These are phyloP conservation scores for Aptenodytes forsteri DNA, from an alignment of 2,113 vertebrate species.

Conservation along the genomic window DNA sequence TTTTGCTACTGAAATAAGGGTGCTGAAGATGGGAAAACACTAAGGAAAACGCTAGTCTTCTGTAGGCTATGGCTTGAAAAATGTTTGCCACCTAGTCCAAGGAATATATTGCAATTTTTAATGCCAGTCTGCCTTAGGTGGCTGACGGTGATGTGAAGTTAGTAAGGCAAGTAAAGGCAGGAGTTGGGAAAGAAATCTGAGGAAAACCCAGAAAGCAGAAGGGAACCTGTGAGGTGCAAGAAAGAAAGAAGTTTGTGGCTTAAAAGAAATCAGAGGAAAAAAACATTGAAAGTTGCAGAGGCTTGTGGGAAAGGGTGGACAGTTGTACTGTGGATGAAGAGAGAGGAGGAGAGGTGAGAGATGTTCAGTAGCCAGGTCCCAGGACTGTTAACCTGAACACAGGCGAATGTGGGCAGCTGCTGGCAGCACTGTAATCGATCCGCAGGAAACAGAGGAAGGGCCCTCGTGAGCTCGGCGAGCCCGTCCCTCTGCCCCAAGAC, in stretches of 20 bases:
- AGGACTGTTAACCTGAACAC: background rate
- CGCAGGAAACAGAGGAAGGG: background rate
- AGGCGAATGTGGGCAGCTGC: background rate
- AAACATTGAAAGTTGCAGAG: background rate
- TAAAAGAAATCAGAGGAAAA: background rate
- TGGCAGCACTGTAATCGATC: fast-evolving
- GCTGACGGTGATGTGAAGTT: background rate
- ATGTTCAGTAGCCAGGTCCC: background rate
- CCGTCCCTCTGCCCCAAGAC: background rate
- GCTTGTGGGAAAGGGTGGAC: background rate
- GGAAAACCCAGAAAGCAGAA: background rate
- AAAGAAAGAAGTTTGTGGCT: background rate
- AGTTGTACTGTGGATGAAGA: background rate
- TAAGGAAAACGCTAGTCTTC: background rate
- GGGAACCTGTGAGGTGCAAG: background rate
- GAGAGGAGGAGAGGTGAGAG: background rate
- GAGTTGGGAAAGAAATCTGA: background rate
- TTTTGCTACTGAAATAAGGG: background rate
- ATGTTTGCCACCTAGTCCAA: background rate
- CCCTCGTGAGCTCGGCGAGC: background rate
- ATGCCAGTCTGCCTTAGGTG: background rate
- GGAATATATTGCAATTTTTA: background rate
- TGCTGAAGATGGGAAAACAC: background rate
- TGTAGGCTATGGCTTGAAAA: background rate
- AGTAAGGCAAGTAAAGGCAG: background rate